These are phyloP conservation scores for Polydrusus tereticollis DNA, from an alignment of 2,888 invertebrate genomes.

Conservation along the genomic window DNA sequence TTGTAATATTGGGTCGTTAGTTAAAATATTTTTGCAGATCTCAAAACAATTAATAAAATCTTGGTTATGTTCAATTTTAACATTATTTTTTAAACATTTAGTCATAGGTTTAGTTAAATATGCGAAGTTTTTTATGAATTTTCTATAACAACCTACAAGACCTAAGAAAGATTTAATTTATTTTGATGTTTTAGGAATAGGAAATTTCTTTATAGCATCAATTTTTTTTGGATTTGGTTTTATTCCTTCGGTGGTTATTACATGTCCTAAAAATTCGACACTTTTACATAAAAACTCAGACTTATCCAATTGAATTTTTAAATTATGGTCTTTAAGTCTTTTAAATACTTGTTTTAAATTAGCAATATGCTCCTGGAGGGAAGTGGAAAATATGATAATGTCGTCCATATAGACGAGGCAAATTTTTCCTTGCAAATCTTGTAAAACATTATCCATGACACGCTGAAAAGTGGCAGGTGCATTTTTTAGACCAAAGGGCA, in stretches of 20 bases:
- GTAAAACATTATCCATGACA: conserved; percentile 56
- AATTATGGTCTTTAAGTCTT: neutral
- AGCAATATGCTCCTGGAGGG: neutral
- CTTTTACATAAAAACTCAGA: neutral
- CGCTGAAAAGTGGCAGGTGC: conserved; percentile 50
- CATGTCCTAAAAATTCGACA: neutral
- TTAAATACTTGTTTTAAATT: neutral
- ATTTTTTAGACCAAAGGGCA: conserved; percentile 58
- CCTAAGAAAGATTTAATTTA: neutral
- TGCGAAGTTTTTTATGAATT: neutral
- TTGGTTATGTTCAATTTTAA: no score
- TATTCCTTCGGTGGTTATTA: neutral
- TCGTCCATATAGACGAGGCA: neutral
- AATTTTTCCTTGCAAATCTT: conserved; percentile 15
- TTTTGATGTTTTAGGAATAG: neutral
- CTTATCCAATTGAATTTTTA: neutral
- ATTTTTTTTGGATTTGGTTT: neutral
- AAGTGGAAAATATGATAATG: neutral
- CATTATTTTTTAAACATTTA: no score
- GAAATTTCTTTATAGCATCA: neutral
- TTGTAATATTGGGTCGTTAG: no score
- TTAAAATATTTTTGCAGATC: no score
- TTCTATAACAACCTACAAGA: neutral
- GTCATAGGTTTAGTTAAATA: neutral
- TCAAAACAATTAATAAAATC: no score